Evolutionary conservation across 2,888 invertebrate genomes (phyloP).

Genomic region (Rutpela maculata): DNA sequence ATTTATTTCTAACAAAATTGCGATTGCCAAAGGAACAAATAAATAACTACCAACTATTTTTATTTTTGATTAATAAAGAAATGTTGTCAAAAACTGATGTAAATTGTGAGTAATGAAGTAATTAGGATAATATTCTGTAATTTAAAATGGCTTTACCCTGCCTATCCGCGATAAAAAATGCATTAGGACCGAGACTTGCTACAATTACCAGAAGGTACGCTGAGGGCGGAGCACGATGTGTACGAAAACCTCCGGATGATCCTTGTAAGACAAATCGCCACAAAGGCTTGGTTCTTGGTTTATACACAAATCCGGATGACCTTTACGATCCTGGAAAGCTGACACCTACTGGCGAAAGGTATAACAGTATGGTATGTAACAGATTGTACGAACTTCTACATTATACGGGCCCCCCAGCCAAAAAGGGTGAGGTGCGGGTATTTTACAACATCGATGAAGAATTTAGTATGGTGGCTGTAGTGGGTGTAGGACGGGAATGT

Average conservation of each 20-base stretch:
- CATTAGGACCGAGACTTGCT: conserved; percentile 38
- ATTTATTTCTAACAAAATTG: conserved; percentile 50
- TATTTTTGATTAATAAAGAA: conserved; percentile 50
- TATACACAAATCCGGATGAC: conserved; percentile 78
- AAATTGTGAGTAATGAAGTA: conserved; percentile 51
- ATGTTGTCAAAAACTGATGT: conserved; percentile 47
- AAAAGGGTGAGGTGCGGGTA: conserved; percentile 77
- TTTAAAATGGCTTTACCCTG: conserved; percentile 46
- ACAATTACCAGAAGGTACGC: conserved; percentile 27
- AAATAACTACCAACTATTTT: conserved; percentile 53
- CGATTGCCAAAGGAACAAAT: conserved; percentile 55
- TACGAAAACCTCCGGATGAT: conserved; percentile 55
- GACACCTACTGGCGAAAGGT: conserved; percentile 79
- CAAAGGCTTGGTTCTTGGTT: conserved; percentile 79
- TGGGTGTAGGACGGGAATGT: conserved; percentile 84
- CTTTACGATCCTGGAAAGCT: conserved; percentile 77
- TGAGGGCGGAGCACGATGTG: conserved; percentile 36
- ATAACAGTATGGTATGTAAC: conserved; percentile 76
- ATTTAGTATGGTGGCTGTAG: conserved; percentile 82
- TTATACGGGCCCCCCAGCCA: conserved; percentile 74
- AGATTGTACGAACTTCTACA: conserved; percentile 76
- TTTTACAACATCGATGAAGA: conserved; percentile 80
- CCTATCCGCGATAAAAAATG: conserved; percentile 35
- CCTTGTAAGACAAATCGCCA: conserved; percentile 63
- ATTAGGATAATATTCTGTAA: conserved; percentile 30